Percentiles rank a stretch among this genome's conserved stretches.
phyloP scores from a whole-genome alignment of 2,113 vertebrate genomes.

The Cyanoderma ruficeps region DNA sequence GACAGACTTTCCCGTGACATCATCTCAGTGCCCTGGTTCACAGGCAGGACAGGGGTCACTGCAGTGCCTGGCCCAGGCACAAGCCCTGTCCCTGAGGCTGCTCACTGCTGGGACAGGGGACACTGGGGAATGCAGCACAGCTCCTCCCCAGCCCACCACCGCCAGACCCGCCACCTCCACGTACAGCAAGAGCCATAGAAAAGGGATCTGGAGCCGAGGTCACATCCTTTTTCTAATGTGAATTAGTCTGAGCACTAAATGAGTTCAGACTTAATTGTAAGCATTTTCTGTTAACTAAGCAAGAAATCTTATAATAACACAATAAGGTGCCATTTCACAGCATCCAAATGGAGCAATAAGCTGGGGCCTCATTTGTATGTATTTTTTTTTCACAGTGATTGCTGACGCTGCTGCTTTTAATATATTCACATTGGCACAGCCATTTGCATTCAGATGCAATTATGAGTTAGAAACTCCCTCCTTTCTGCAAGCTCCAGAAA shows the following conservation, averaged over 20 bases:
- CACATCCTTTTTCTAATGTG: conserved; percentile 58
- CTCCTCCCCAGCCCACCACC: neutral
- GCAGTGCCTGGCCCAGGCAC: neutral
- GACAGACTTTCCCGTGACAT: neutral
- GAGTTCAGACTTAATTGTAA: conserved; percentile 63
- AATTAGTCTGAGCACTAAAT: conserved; percentile 58
- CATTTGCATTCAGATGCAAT: conserved; percentile 70
- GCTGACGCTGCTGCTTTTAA: conserved; percentile 72
- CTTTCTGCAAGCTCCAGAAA: conserved; percentile 57
- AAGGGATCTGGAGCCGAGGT: conserved; percentile 30
- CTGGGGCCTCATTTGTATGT: conserved; percentile 59
- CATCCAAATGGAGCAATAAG: conserved; percentile 61
- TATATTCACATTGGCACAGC: conserved; percentile 67
- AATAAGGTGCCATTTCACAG: conserved; percentile 62
- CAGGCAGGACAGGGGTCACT: neutral
- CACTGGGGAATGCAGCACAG: fast-evolving
- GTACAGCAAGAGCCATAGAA: neutral
- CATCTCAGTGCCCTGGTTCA: neutral
- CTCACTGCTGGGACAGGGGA: neutral
- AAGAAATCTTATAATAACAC: conserved; percentile 66
- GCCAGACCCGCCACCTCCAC: neutral
- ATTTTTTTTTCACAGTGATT: conserved; percentile 39
- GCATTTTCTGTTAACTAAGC: conserved; percentile 66
- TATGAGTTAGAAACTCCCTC: conserved; percentile 65
- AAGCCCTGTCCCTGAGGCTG: neutral